Base-by-base conservation (phyloP, 2,797 vertebrate species). In the Mus minutoides region DNA sequence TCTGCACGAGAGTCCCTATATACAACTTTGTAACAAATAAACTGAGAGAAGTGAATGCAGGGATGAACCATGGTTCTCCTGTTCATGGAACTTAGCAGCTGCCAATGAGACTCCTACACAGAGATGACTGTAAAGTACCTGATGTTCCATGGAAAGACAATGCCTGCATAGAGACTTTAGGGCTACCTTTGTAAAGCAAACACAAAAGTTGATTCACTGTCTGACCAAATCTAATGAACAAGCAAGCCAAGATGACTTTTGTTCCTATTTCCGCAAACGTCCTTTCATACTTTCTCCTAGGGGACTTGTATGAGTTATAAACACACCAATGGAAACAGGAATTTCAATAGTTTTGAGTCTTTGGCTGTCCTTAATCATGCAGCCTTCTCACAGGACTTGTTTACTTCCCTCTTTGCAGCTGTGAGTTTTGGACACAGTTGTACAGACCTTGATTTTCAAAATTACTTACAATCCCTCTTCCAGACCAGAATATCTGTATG, bases 401-500 rank as follows among this genome's bases (percentile, higher is more conserved):
- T 97, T 97, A 97, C 62, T 97, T 97, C 89, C 90, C 90, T 21
- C 69, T 87, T 73, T 96, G 91, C 96, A 97, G 97, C 97, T 98
- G 97, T 93, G 96, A 76, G 49, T 89, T 91, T 94, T 95, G 95
- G 96, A 97, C n/a, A 56, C 56, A 90, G 64, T 60, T 37, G 0
- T 34, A 69, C 87, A 92, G 95, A 96, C 0, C 4, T 83, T 96
- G 95, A 97, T 98, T 98, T 98, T 98, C 98, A 98, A 98, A 98
- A 98, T 98, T 98, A 98, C 91, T 91, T 94, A 96, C 94, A 98
- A 97, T 98, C 91, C 94, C 96, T 97, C 97, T 97, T 97, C 94
- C 97, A 98, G 96, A 97, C 80, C 95, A 98, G 95, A 88, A 95
- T 98, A 97, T 96, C 97, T 98, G 98, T 98, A 93, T 97, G 97